Percentiles rank a stretch among this genome's conserved stretches.
Conservation (phyloP, 2,888 invertebrate genomes). For the Gryllus longicercus region DNA sequence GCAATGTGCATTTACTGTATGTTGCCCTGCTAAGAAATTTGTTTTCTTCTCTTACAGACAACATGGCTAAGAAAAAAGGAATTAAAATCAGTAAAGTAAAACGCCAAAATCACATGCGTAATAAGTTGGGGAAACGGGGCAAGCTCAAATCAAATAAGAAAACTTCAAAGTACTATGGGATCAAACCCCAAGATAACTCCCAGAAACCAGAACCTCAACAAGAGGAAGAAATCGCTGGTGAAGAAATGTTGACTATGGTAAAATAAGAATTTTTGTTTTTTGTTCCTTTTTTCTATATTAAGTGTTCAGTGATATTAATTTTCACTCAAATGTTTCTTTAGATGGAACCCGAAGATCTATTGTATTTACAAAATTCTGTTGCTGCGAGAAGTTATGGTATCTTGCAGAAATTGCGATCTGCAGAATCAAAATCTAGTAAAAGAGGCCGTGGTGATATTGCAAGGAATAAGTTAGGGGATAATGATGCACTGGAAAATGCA, state of each 20-base stretch:
- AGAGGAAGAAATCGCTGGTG: background rate
- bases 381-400: too few relatives aligned
- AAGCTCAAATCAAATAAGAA: background rate
- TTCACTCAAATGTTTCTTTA: background rate
- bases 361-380: too few relatives aligned
- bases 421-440: too few relatives aligned
- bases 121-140: background rate
- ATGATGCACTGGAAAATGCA: slow-evolving; percentile 56
- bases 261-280: background rate
- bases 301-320: background rate
- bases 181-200: background rate
- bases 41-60: background rate
- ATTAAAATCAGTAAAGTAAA: slow-evolving; percentile 1
- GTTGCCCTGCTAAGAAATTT: too few relatives aligned
- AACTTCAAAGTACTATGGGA: background rate
- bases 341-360: background rate
- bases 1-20: too few relatives aligned
- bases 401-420: too few relatives aligned
- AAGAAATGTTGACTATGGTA: background rate
- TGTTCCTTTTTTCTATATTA: background rate
- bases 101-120: background rate
- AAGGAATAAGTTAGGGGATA: slow-evolving; percentile 44
- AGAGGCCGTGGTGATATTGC: background rate
- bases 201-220: background rate
- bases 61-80: background rate